These are phyloP conservation scores for Acanthis flammea DNA, from an alignment of 2,797 vertebrate genomes.

Conservation along the genomic window DNA sequence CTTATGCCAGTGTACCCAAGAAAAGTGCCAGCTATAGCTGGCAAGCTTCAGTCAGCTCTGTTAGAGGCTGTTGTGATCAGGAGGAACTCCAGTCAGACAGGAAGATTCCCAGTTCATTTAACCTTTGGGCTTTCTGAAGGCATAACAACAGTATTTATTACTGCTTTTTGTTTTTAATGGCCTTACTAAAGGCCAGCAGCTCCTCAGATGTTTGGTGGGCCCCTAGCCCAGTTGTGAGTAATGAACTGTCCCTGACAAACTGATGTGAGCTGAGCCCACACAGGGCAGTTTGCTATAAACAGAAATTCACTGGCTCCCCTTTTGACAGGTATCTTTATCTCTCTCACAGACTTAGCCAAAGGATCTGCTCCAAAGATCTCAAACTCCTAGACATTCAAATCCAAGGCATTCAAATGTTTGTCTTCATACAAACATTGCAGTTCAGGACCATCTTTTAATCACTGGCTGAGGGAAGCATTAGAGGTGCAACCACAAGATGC, in stretches of 20 bases:
- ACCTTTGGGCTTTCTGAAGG: neutral
- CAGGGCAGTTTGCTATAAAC: neutral
- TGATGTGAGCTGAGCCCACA: neutral
- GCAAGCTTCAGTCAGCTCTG: neutral
- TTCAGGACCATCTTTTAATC: neutral
- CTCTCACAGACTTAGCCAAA: neutral
- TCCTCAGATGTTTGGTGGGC: conserved; percentile 23
- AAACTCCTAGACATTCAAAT: neutral
- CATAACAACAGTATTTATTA: conserved; percentile 18
- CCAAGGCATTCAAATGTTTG: neutral
- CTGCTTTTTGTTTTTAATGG: neutral
- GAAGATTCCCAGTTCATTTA: neutral
- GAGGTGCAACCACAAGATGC: neutral
- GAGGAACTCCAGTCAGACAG: neutral
- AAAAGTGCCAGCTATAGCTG: neutral
- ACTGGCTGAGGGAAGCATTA: neutral
- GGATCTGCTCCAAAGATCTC: neutral
- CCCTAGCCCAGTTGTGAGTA: neutral
- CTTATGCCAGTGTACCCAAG: neutral
- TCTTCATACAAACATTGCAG: neutral
- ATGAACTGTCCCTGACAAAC: neutral
- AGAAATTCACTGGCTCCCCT: neutral
- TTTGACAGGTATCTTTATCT: conserved; percentile 15
- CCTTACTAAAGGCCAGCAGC: neutral
- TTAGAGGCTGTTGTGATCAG: neutral